Base-by-base conservation (phyloP, 2,888 invertebrate genomes). In the Clitarchus hookeri region DNA sequence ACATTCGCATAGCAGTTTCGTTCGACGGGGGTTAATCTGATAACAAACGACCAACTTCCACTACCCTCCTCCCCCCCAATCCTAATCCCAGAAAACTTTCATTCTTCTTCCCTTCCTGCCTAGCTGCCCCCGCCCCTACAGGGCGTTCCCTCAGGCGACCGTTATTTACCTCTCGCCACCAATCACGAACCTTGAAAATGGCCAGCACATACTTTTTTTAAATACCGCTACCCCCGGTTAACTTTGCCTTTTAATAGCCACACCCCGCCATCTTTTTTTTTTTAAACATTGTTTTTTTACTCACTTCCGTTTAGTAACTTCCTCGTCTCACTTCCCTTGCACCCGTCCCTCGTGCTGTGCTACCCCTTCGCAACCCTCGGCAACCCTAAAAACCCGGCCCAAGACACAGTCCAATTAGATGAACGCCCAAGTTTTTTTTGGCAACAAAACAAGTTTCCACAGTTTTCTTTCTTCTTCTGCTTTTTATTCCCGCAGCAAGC, bases 141-240 rank as follows among this genome's bases (percentile, higher is more conserved):
- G n/a, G 65, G 19, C 23, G 65, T n/a, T 65, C n/a, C n/a, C 65
- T 9, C 8, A 1, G 23, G n/a, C 65, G 65, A 65, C 23, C 65
- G 65, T 65, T 65, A 65, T 65, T 65, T 65, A 65, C 65, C 65
- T 65, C 65, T 65, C n/a, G n/a, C 65, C 65, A 65, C 65, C n/a
- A 65, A 65, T 65, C 65, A 65, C 65, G n/a, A 65, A 23, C n/a
- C 65, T 23, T 9, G 65, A 65, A 65, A 65, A 65, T 65, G 65
- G 65, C 65, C n/a, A n/a, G 65, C 65, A n/a, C 23, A 65, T 65
- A 65, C n/a, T n/a, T 48, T n/a, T 65, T 65, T 65, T 65, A 65
- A n/a, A 65, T 65, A 65, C 19, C 65, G 65, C 65, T 48, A 48
- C 23, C 65, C 65, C n/a, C 13, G 65, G 65, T 65, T 65, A 6